Base-by-base conservation (phyloP, 2,888 invertebrate species). In the Drosophila ezoana region DNA sequence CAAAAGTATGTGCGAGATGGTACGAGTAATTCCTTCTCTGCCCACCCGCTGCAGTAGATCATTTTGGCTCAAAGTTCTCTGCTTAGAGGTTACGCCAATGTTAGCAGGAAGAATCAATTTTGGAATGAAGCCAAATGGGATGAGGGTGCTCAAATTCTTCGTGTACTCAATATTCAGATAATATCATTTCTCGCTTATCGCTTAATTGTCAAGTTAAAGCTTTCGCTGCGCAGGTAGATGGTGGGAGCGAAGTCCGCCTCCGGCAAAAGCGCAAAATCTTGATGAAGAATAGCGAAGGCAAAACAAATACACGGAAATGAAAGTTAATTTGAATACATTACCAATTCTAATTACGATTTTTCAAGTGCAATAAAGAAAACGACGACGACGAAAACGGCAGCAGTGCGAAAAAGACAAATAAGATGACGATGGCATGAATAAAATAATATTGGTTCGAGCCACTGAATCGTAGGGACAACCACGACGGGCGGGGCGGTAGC, bases 311-410 rank as follows among this genome's bases (percentile, higher is more conserved):
- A 79, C 86, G 81, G 89, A 86, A 87, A 86, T 85, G 86, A 86
- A 86, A 85, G 86, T 81, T 83, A 89, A 87, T 87, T 87, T 87
- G 86, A 87, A 87, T 87, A 87, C 86, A 89, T 87, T 89, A 89
- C 83, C 86, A 87, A 87, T 87, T 87, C 86, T 87, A 87, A 87
- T 87, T 86, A 87, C 87, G 89, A 89, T 85, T 89, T 88, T 80
- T 85, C 87, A 87, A 87, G 87, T 69, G 87, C 85, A 89, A 74
- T 67, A 69, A 72, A 49, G 62, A 62, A 61, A 59, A 49, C 68
- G 72, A 70, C 53, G 62, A 60, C 41, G 65, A 60, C 41, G 45
- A 53, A 47, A 63, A 61, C 40, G 57, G 54, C 69, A 61, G 68
- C 61, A 77, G 54, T 18, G 57, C 56, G 52, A 64, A 76, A 57